A percentile compares a stretch with the other conserved stretches of the same genome.
These are phyloP conservation scores for Tortrix viridana DNA, from an alignment of 2,888 invertebrate genomes.

Conservation along the genomic window DNA sequence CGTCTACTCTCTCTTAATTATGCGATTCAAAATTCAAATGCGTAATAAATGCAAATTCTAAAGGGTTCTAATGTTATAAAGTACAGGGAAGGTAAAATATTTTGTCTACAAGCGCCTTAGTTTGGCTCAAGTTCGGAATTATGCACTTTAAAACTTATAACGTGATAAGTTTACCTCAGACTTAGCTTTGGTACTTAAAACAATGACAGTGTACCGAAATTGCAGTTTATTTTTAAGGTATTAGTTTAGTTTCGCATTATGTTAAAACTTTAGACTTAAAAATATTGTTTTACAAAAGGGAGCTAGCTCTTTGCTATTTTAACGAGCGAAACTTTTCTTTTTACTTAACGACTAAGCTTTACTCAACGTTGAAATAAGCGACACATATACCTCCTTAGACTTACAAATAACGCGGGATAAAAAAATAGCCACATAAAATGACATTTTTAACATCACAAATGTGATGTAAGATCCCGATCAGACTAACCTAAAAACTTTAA, in stretches of 20 bases:
- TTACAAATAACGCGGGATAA: too few relatives aligned
- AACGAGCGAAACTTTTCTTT: background rate
- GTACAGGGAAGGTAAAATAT: conserved; percentile 66
- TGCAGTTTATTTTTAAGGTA: conserved; percentile 11
- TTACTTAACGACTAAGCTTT: too few relatives aligned
- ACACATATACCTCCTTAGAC: too few relatives aligned
- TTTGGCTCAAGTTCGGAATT: conserved; percentile 48
- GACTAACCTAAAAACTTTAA: background rate
- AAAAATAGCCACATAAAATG: too few relatives aligned
- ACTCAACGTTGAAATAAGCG: too few relatives aligned
- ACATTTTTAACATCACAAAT: too few relatives aligned
- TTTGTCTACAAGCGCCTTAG: conserved; percentile 53
- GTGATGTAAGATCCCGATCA: too few relatives aligned
- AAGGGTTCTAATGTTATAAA: conserved; percentile 62
- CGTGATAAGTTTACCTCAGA: conserved; percentile 34
- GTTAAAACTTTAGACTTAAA: background rate
- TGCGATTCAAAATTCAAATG: conserved; percentile 68
- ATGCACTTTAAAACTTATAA: conserved; percentile 41
- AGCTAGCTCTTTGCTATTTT: background rate
- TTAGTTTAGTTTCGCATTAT: conserved; percentile 6
- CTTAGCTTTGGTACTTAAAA: conserved; percentile 1
- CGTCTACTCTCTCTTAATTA: conserved; percentile 61
- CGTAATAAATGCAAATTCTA: conserved; percentile 74
- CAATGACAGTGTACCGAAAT: conserved; percentile 17
- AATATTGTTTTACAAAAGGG: background rate